phyloP scores from a whole-genome alignment of 2,113 vertebrate species.

The Trichomycterus rosablanca region DNA sequence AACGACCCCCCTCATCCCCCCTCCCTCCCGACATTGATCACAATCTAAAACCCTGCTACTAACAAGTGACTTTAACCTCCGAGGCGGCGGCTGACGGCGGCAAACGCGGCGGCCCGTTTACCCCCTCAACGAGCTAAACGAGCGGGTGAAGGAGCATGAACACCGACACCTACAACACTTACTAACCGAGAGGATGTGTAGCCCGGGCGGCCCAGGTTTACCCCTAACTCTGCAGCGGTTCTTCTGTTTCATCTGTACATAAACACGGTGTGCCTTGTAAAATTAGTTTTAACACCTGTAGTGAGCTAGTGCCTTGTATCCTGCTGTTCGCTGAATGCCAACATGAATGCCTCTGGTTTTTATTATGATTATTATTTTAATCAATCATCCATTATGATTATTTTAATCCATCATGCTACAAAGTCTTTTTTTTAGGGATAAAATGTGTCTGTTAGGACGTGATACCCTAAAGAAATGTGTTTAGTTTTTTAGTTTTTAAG shows the following conservation, averaged over 20 bases:
- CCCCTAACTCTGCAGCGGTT: constrained; percentile 63
- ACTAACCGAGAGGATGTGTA: constrained; percentile 77
- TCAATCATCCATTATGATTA: no score
- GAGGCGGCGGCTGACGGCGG: constrained; percentile 66
- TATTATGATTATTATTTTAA: constrained; percentile 41
- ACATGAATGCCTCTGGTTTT: constrained; percentile 49
- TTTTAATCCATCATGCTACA: no score
- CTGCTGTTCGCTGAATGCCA: constrained; percentile 78
- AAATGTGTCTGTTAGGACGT: no score
- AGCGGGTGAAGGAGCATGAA: constrained; percentile 66
- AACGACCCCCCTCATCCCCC: constrained; percentile 76
- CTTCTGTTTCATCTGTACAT: constrained; percentile 74
- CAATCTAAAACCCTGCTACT: constrained; percentile 73
- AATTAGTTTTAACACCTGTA: constrained; percentile 76
- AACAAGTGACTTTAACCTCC: constrained; percentile 58
- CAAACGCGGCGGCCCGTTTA: constrained; percentile 66
- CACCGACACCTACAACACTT: constrained; percentile 50
- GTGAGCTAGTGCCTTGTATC: constrained; percentile 78
- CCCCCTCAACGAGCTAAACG: constrained; percentile 70
- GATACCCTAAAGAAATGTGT: no score
- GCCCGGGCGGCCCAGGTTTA: constrained; percentile 62
- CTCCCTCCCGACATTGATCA: no score
- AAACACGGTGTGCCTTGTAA: constrained; percentile 91
- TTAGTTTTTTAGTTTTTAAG: constrained; percentile 59
- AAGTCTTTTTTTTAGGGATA: no score